Conservation (phyloP, 1,140 invertebrate species). For the Acromyrmex heyeri region DNA sequence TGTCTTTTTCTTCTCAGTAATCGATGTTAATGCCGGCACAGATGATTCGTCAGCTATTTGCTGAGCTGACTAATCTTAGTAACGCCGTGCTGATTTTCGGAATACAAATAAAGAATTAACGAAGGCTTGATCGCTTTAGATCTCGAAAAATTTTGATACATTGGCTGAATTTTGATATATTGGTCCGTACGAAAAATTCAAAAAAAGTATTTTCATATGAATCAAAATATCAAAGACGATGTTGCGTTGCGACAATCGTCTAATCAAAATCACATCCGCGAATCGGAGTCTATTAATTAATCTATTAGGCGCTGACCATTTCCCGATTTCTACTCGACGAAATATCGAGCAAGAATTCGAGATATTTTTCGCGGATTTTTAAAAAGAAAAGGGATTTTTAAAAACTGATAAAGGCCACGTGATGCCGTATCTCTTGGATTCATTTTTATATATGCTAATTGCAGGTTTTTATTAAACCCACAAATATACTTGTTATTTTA, state of each 20-base stretch:
- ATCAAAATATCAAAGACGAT: too few species aligned
- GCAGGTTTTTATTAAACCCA: background rate
- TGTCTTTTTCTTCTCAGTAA: background rate
- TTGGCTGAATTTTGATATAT: background rate
- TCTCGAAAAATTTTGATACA: slow-evolving; percentile 12
- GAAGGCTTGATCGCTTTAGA: background rate
- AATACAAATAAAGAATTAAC: background rate
- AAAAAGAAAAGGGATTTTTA: background rate
- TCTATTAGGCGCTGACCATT: background rate
- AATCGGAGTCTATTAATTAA: slow-evolving; percentile 10
- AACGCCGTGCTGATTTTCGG: background rate
- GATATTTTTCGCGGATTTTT: background rate
- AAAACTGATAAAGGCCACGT: background rate
- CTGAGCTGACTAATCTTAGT: background rate
- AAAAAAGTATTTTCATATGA: too few species aligned
- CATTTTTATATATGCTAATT: slow-evolving; percentile 9
- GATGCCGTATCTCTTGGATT: slow-evolving; percentile 7
- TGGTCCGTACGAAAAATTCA: background rate
- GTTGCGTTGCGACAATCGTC: background rate
- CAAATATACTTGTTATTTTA: background rate
- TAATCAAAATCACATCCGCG: background rate
- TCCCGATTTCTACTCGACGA: background rate
- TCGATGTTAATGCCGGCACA: background rate
- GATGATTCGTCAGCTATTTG: background rate
- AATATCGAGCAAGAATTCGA: background rate